Conservation (phyloP, 2,113 vertebrate species). For the Empidonax traillii region DNA sequence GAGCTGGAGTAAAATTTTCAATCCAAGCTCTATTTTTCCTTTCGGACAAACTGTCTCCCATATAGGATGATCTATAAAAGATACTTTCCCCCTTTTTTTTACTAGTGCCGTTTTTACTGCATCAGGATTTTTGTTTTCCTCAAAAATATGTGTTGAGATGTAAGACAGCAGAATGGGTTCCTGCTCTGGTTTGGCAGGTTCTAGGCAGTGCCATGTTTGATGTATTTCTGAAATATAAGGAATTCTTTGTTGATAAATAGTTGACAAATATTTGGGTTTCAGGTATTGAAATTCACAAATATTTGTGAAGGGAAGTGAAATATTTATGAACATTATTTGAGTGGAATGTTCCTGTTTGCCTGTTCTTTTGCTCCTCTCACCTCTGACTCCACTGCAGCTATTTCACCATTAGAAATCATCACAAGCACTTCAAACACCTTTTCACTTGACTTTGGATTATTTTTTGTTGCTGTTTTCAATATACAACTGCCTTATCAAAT, state of each 20-base stretch:
- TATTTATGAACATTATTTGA: neutral
- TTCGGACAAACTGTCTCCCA: neutral
- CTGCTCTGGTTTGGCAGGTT: neutral
- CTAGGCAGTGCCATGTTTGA: neutral
- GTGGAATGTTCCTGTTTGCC: neutral
- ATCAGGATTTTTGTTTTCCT: neutral
- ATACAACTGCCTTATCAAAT: neutral
- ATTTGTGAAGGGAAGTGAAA: neutral
- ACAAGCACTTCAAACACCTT: neutral
- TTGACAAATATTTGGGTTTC: neutral
- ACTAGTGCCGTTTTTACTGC: neutral
- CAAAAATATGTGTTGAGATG: neutral
- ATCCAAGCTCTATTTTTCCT: neutral
- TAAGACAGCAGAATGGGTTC: neutral
- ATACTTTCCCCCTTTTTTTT: neutral
- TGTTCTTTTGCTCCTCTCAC: neutral
- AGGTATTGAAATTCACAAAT: neutral
- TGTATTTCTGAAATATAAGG: neutral
- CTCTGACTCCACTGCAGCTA: neutral
- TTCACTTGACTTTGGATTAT: neutral
- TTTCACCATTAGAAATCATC: neutral
- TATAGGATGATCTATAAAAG: neutral
- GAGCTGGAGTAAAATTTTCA: neutral
- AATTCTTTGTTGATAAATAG: neutral
- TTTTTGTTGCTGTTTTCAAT: neutral